These are phyloP conservation scores for Megaceryle maxima DNA, from an alignment of 2,113 vertebrate species.

Conservation along the genomic window DNA sequence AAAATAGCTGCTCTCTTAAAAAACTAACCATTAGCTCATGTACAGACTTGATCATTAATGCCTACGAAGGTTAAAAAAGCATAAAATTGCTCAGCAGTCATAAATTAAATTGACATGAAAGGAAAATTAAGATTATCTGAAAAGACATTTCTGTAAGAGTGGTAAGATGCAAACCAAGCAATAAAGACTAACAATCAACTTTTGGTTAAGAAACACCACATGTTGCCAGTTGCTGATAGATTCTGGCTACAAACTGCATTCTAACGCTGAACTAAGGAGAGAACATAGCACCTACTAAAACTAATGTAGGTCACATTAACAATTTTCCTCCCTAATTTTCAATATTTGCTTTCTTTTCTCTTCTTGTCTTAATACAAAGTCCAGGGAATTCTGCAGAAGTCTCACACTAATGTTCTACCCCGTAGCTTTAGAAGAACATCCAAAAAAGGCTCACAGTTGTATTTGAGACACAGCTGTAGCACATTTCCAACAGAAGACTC, in stretches of 20 bases:
- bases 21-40: neutral
- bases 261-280: neutral
- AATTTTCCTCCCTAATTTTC: neutral
- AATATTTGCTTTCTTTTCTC: neutral
- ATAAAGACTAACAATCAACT: neutral
- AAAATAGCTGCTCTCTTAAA: neutral
- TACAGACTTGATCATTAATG: neutral
- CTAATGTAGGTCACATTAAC: neutral
- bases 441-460: neutral
- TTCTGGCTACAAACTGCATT: slow-evolving; percentile 19
- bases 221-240: neutral
- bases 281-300: neutral
- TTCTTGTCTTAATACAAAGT: neutral
- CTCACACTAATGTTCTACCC: neutral
- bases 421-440: neutral
- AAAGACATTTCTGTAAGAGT: neutral
- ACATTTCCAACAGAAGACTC: neutral
- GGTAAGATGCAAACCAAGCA: neutral
- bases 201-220: neutral
- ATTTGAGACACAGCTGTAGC: neutral
- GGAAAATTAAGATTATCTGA: neutral
- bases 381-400: neutral
- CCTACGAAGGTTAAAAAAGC: neutral
- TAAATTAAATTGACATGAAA: neutral
- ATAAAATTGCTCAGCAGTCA: neutral